Base-by-base conservation (phyloP, 2,113 vertebrate genomes). In the Lamprotornis superbus region DNA sequence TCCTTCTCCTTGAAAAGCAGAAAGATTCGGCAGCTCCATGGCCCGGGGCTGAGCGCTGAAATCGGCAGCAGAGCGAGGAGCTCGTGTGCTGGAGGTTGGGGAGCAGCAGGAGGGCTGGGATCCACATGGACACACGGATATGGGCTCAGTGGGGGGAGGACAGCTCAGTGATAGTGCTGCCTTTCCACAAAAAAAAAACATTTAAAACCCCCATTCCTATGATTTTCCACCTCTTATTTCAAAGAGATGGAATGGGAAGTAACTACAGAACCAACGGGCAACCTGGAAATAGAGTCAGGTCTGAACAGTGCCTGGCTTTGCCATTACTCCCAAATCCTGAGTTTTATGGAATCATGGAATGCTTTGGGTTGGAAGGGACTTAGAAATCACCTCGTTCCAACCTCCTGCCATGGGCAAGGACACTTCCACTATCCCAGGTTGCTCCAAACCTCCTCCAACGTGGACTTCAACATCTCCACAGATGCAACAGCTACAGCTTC, bases 101-200 rank as follows among this genome's bases (percentile, higher is more conserved):
- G 57, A 94, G 65, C 91, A 74, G 94, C 78, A 61, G 93, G 93
- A 88, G 94, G 87, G 82, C 83, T 5, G 65, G 37, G 28, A 90
- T n/a, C 16, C 18, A 13, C 75, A 53, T 9, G 55, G 74, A 73
- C 35, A 76, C 21, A n/a, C 0, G 1, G 92, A 42, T 28, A 7
- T 0, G 2, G 28, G 53, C 78, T 91, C 19, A 0, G 30, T 8
- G 6, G 6, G 55, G 50, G 64, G 73, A 42, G 56, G 30, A n/a
- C 0, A 6, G 71, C 0, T 4, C 35, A n/a, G 50, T 0, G 5
- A 53, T 9, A 89, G 60, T 3, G 6, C 17, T 1, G 7, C 11
- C 77, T 89, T 57, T 44, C 46, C 12, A 16, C 33, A 39, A 42
- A 30, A 35, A 52, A 59, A 59, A 23, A 5, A 3, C 3, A 27